Evolutionary conservation across 2,113 vertebrate genomes (phyloP).

Genomic region (Calidris pygmaea): DNA sequence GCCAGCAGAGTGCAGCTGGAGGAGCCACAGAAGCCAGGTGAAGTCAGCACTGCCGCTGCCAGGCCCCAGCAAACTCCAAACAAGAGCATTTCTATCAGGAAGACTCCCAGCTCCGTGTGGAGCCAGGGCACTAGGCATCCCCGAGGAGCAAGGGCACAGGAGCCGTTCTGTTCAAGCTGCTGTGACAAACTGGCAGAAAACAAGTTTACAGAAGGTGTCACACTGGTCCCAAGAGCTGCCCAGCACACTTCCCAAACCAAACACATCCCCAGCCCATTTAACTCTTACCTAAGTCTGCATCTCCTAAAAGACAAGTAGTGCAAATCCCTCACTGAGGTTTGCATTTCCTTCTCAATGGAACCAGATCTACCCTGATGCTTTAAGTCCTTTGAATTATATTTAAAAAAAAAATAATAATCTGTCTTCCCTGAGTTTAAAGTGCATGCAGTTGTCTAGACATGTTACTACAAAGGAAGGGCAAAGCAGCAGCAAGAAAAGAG

Average conservation of each 20-base stretch:
- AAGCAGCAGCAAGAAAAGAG: background rate
- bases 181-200: accelerated
- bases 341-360: accelerated
- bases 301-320: accelerated
- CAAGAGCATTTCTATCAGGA: background rate
- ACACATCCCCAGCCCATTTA: too few species aligned
- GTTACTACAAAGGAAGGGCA: background rate
- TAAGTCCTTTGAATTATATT: accelerated
- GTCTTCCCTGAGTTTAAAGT: accelerated
- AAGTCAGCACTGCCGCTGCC: background rate
- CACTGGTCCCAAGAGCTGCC: background rate
- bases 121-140: background rate
- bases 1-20: background rate
- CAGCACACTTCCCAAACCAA: background rate
- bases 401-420: too few species aligned
- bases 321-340: background rate
- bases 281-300: background rate
- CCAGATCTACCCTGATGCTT: accelerated
- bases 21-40: background rate
- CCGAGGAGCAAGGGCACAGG: accelerated
- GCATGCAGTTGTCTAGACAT: accelerated
- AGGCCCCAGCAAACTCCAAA: background rate
- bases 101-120: background rate
- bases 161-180: accelerated
- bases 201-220: background rate